Percentiles rank a stretch among this genome's conserved stretches.
phyloP scores from a whole-genome alignment of 2,888 invertebrate genomes.

The Gymnoscelis rufifasciata region DNA sequence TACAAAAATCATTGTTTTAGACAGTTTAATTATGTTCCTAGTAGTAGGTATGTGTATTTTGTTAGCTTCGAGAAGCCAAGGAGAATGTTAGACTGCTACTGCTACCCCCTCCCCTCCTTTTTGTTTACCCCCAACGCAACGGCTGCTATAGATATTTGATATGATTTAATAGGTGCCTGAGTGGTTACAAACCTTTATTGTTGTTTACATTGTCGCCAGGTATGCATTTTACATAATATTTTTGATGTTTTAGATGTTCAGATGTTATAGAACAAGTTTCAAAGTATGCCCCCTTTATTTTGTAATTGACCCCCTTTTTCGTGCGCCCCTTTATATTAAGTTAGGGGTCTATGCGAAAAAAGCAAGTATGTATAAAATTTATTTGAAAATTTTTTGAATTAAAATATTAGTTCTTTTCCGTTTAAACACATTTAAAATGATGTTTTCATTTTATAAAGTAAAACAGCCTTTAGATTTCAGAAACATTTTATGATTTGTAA shows the following conservation, averaged over 20 bases:
- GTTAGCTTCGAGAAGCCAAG: slow-evolving; percentile 78
- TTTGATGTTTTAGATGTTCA: slow-evolving; percentile 47
- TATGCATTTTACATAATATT: slow-evolving; percentile 71
- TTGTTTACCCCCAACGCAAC: slow-evolving; percentile 67
- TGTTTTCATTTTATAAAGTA: too few species aligned
- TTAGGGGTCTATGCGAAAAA: too few species aligned
- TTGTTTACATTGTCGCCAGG: slow-evolving; percentile 80
- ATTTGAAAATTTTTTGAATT: too few species aligned
- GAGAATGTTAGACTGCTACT: slow-evolving; percentile 78
- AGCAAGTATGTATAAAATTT: too few species aligned
- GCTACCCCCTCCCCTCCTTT: slow-evolving; percentile 69
- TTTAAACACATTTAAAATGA: too few species aligned
- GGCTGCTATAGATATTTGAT: slow-evolving; percentile 73
- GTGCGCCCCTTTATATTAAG: too few species aligned
- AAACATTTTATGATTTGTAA: background rate
- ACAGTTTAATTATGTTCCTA: slow-evolving; percentile 66
- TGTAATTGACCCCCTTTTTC: too few species aligned
- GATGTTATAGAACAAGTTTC: slow-evolving; percentile 36
- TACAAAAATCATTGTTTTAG: slow-evolving; percentile 58
- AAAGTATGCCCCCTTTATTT: too few species aligned
- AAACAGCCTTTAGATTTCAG: too few species aligned
- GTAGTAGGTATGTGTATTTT: slow-evolving; percentile 77
- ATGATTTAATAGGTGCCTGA: slow-evolving; percentile 78
- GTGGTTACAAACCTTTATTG: slow-evolving; percentile 73
- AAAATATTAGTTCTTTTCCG: too few species aligned